These are phyloP conservation scores for Volucella inanis DNA, from an alignment of 2,888 invertebrate species.

Conservation along the genomic window DNA sequence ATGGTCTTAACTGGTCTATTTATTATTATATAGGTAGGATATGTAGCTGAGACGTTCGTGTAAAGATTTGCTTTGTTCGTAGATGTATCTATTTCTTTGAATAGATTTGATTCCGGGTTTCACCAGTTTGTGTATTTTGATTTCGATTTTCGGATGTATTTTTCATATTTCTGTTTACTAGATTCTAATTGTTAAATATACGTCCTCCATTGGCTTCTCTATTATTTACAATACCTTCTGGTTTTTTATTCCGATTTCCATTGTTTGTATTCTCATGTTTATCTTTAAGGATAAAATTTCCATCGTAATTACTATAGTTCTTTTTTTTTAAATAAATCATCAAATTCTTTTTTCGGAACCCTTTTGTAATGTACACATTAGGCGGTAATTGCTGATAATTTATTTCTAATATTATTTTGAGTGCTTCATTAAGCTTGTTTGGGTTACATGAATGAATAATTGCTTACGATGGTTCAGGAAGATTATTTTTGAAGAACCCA, in stretches of 20 bases:
- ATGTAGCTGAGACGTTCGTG: neutral
- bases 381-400: neutral
- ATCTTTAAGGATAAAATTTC: neutral
- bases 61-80: conserved; percentile 1
- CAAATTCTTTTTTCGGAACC: neutral
- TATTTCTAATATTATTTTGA: conserved; percentile 11
- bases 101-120: neutral
- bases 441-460: conserved; percentile 6
- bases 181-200: neutral
- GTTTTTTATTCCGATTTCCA: neutral
- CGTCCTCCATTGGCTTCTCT: neutral
- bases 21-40: conserved; percentile 13
- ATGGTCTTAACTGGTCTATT: conserved; percentile 36
- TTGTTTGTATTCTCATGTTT: neutral
- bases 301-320: neutral
- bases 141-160: conserved; percentile 2
- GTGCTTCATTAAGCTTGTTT: conserved; percentile 4
- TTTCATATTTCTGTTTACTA: neutral
- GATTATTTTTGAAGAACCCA: conserved; percentile 1
- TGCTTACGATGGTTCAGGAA: neutral
- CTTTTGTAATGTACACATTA: neutral
- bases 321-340: neutral
- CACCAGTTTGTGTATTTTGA: neutral
- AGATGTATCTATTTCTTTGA: neutral
- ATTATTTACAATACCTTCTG: neutral